Conservation (phyloP, 1,140 invertebrate species). For the Phortica variegata region DNA sequence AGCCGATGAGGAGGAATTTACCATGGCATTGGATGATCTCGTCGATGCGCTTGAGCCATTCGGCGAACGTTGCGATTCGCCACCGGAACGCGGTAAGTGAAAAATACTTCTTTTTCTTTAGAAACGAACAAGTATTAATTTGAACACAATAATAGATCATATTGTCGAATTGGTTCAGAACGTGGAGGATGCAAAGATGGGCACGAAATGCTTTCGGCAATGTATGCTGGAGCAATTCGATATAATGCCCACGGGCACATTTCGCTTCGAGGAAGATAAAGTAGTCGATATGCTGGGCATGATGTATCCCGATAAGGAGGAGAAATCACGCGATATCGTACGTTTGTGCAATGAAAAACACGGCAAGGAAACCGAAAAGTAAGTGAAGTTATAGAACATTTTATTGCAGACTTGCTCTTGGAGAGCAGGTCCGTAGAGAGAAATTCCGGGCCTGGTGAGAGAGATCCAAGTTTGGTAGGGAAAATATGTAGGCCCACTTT, state of each 20-base stretch:
- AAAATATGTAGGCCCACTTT: too few species aligned
- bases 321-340: conserved; percentile 6
- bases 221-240: conserved; percentile 43
- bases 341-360: conserved; percentile 6
- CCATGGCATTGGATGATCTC: conserved; percentile 29
- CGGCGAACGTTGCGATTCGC: conserved; percentile 24
- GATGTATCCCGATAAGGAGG: conserved; percentile 33
- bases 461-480: too few species aligned
- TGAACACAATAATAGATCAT: conserved; percentile 15
- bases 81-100: conserved; percentile 27
- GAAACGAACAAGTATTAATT: not conserved
- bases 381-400: too few species aligned
- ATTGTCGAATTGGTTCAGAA: conserved; percentile 35
- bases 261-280: conserved; percentile 25
- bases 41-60: conserved; percentile 33
- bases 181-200: conserved; percentile 27
- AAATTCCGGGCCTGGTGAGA: too few species aligned
- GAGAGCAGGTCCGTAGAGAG: too few species aligned
- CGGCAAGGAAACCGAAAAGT: not conserved
- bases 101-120: not conserved
- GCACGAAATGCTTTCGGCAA: conserved; percentile 39
- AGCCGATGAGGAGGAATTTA: conserved; percentile 19
- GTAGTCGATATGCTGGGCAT: conserved; percentile 31
- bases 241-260: conserved; percentile 20
- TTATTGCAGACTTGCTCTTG: too few species aligned